Percentiles rank a stretch among this genome's conserved stretches.
These are phyloP conservation scores for Platycnemis pennipes DNA, from an alignment of 2,888 invertebrate genomes.

Conservation along the genomic window DNA sequence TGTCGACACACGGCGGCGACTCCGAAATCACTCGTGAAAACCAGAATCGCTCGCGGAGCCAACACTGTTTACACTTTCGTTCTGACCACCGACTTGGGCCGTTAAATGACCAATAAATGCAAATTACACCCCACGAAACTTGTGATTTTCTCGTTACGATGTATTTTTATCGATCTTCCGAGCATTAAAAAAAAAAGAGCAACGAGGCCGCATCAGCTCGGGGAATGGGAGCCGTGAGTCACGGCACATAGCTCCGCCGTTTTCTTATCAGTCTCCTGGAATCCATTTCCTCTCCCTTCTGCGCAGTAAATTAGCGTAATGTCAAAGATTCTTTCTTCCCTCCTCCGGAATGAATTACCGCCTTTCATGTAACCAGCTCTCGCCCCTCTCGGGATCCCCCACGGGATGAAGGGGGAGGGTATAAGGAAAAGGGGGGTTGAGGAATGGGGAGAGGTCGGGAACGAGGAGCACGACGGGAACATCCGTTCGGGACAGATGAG, in stretches of 20 bases:
- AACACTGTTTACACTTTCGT: no score
- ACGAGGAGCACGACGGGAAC: neutral
- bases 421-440: no score
- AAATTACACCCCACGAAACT: neutral
- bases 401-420: no score
- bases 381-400: neutral
- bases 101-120: neutral
- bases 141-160: neutral
- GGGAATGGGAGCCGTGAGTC: neutral
- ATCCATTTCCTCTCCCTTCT: constrained; percentile 34
- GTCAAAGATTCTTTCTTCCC: constrained; percentile 20
- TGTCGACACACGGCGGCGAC: no score
- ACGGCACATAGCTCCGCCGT: neutral
- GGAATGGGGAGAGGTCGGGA: no score
- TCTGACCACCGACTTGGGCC: no score
- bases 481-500: neutral
- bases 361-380: neutral
- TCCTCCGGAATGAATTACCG: constrained; percentile 21
- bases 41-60: no score
- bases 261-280: neutral
- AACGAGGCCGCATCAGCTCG: neutral
- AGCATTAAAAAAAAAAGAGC: neutral
- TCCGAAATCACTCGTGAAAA: no score
- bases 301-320: constrained; percentile 34
- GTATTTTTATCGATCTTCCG: neutral